Evolutionary conservation across 1,140 invertebrate species (phyloP), one percentile per base, ranked within the genome.

Genomic region (Hyles euphorbiae): DNA sequence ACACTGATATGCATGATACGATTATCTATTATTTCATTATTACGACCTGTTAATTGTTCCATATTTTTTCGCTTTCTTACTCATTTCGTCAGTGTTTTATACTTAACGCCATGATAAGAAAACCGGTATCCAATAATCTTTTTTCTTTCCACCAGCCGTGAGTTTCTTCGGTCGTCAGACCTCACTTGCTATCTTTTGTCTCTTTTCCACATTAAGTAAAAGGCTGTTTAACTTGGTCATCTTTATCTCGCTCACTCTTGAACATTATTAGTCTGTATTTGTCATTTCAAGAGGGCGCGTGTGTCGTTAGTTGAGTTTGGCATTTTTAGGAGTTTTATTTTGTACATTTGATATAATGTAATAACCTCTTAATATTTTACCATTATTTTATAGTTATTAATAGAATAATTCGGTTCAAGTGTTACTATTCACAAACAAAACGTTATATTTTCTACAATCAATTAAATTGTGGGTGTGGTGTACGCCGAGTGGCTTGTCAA

Each of bases 381-480:
- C 8, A 34, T 34, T 5, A 40, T 40, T 5, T 40, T 40, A 40
- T 40, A 40, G 36, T 40, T 40, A 5, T 40, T 5, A 40, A 5
- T 5, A 40, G 36, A 5, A 40, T 5, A 52, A 33, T 9, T 52
- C 6, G 10, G n/a, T 52, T 3, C n/a, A 34, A 34, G 34, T 11
- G 33, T 52, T 40, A 5, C 4, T 40, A 5, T 40, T 40, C 36
- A 5, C 8, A 8, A 40, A 10, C 5, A 56, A n/a, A 33, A 2
- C 33, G 8, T 33, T 51, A 44, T 44, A 65, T 58, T 50, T 12
- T 70, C 64, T 70, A 67, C 64, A 70, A 73, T 76, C 63, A 76
- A 69, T 76, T 76, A 72, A 71, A 61, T 63, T 62, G 60, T 72
- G 80, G 80, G 80, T 83, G 80, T 83, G 80, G 80, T 83, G 68